These are phyloP conservation scores for Morinoia aosen DNA, from an alignment of 2,888 invertebrate genomes.

Conservation along the genomic window DNA sequence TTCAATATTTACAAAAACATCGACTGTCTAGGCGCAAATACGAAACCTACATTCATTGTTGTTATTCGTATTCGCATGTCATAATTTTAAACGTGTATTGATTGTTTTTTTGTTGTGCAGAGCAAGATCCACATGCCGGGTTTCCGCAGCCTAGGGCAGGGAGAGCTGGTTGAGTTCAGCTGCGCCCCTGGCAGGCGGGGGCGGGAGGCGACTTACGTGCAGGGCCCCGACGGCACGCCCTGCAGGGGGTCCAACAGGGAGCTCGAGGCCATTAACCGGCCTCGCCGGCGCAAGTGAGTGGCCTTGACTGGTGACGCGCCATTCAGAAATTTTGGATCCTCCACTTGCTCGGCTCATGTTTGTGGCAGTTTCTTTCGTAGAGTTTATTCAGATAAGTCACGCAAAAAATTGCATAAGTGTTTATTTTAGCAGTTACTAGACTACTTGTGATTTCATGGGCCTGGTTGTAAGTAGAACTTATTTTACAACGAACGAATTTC, in stretches of 20 bases:
- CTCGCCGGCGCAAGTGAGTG: conserved; percentile 18
- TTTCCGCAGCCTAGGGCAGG: conserved; percentile 88
- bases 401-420: too few species aligned
- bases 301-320: not conserved
- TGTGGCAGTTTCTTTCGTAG: too few species aligned
- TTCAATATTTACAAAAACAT: not conserved
- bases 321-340: too few species aligned
- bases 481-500: too few species aligned
- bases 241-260: conserved; percentile 87
- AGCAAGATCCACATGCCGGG: conserved; percentile 92
- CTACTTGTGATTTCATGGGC: too few species aligned
- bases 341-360: too few species aligned
- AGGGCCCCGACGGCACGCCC: conserved; percentile 83
- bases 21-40: too few species aligned
- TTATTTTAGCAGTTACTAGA: too few species aligned
- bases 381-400: too few species aligned
- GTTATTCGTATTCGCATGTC: too few species aligned
- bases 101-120: conserved; percentile 74
- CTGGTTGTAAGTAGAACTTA: too few species aligned
- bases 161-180: conserved; percentile 86
- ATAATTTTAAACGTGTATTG: not conserved
- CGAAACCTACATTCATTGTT: too few species aligned
- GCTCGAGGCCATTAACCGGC: conserved; percentile 75
- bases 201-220: conserved; percentile 87
- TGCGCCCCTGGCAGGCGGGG: conserved; percentile 87